Base-by-base conservation (phyloP, 2,888 invertebrate species). In the Perdita meconis region DNA sequence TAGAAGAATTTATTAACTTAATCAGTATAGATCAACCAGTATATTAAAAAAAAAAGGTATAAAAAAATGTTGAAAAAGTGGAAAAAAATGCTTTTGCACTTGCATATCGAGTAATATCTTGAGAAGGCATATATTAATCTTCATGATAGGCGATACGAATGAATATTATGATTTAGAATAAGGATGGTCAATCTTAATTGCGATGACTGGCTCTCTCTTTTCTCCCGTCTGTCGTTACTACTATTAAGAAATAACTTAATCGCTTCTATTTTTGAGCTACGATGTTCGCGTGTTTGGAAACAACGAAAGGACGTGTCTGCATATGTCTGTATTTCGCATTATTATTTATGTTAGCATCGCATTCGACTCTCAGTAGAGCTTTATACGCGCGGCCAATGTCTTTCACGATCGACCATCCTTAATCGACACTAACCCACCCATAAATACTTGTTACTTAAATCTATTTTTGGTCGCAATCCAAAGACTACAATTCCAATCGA, bases 1-100 rank as follows among this genome's bases (percentile, higher is more conserved):
- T 80, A 86, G 82, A 81, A 63, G 38, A 74, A 81, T 87, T 87
- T 82, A 84, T 86, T 87, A 83, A 90, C 87, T 89, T 86, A 90
- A 90, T 89, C 90, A 90, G 91, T 90, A 91, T 90, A 90, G 86
- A 89, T 88, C 78, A 85, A 87, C 84, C 90, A 91, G 90, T 91
- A 90, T 90, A 47, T 47, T 47, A 19, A 47, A 47, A 47, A 84
- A 19, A 83, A 75, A 66, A 40, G 60, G 51, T 89, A 89, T 81
- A 1, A 81, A 71, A 70, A 51, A 75, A 71, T 64, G 56, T 65
- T 63, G 63, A 82, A 80, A 75, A 82, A 51, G 67, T 72, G 3
- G 69, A 81, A 80, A 80, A 80, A 80, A 79, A 82, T 75, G 83
- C 86, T 87, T 83, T 83, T 83, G 81, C 89, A 86, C 85, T 78